These are phyloP conservation scores for Toxotes lorentzi DNA, from an alignment of 2,797 vertebrate genomes.

Conservation along the genomic window DNA sequence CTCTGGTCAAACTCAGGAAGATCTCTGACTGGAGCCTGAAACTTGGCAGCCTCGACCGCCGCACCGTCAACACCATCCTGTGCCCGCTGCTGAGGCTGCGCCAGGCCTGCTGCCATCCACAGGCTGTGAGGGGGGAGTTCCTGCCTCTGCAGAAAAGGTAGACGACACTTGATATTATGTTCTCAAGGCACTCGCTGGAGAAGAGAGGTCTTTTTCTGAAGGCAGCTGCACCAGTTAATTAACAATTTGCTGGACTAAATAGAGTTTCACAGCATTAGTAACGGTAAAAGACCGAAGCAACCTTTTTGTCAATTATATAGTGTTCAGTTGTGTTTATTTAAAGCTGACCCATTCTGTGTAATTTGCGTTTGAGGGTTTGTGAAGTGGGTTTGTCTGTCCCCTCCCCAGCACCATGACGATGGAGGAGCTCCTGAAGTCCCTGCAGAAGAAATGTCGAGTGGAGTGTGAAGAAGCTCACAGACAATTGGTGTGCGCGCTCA, in stretches of 20 bases:
- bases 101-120: slow-evolving; percentile 98
- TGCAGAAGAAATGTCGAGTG: slow-evolving; percentile 98
- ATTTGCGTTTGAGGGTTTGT: slow-evolving; percentile 38
- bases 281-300: slow-evolving; percentile 9
- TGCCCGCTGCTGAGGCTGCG: slow-evolving; percentile 94
- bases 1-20: slow-evolving; percentile 94
- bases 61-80: slow-evolving; percentile 94
- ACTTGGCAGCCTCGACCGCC: slow-evolving; percentile 95
- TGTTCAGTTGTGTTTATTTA: slow-evolving; percentile 61
- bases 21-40: slow-evolving; percentile 97
- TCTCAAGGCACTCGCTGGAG: neutral
- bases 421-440: slow-evolving; percentile 96
- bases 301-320: slow-evolving; percentile 17
- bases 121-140: slow-evolving; percentile 98
- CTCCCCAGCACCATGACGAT: slow-evolving; percentile 96
- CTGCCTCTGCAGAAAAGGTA: slow-evolving; percentile 98
- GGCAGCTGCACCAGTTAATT: slow-evolving; percentile 60
- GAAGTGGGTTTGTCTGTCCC: slow-evolving; percentile 44
- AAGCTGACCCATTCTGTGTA: slow-evolving; percentile 43
- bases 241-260: slow-evolving; percentile 36
- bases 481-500: slow-evolving; percentile 96
- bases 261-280: slow-evolving; percentile 28
- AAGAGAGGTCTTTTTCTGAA: slow-evolving; percentile 18
- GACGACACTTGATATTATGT: slow-evolving; percentile 26
- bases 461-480: slow-evolving; percentile 98